These are phyloP conservation scores for Neopipo cinnamomea DNA, from an alignment of 2,113 vertebrate genomes.

Conservation along the genomic window DNA sequence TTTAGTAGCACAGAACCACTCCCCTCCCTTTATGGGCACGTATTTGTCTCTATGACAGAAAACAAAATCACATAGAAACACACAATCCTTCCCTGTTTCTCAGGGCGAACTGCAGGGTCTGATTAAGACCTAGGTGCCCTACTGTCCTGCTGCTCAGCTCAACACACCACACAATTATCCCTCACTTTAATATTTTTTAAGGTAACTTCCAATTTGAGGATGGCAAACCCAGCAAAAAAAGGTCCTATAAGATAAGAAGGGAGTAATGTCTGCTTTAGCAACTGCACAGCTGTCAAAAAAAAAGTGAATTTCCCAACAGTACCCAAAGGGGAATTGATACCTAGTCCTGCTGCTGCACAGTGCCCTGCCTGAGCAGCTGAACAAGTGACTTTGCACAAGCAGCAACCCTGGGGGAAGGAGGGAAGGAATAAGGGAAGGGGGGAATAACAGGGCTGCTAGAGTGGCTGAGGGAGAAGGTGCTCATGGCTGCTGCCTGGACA, in stretches of 20 bases:
- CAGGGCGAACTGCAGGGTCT: neutral
- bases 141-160: neutral
- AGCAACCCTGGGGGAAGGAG: neutral
- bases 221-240: neutral
- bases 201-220: neutral
- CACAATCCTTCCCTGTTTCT: neutral
- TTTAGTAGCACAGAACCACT: neutral
- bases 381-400: neutral
- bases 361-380: neutral
- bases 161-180: neutral
- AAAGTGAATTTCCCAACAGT: neutral
- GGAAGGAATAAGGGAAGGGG: neutral
- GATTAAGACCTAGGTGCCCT: neutral
- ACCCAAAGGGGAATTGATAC: neutral
- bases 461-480: neutral
- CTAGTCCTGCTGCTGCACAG: neutral
- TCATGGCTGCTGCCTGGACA: neutral
- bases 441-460: neutral
- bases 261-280: neutral
- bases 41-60: neutral
- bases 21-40: neutral
- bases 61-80: neutral
- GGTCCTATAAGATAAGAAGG: neutral
- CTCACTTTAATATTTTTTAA: neutral
- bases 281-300: neutral